Evolutionary conservation across 2,113 vertebrate genomes (phyloP), one percentile per base, ranked within the genome.

Genomic region (Hippocampus abdominalis): DNA sequence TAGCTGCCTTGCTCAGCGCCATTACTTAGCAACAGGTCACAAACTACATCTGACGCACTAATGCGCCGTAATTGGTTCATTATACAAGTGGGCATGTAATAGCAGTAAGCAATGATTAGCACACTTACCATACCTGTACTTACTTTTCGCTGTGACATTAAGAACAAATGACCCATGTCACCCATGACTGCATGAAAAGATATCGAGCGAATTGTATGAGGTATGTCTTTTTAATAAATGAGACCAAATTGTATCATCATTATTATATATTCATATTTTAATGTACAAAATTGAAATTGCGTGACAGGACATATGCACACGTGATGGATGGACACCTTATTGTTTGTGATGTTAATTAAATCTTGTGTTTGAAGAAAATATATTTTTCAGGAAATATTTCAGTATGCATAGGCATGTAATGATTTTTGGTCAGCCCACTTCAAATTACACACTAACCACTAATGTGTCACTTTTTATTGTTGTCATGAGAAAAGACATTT

Each of bases 21-120:
- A 63, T 80, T 75, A 73, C 65, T 69, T 59, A 63, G 80, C 71
- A 81, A 75, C 60, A 72, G 78, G 79, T 78, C 83, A 71, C 77
- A 72, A 69, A 79, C 72, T 46, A 48, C 23, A 13, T 69, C 59
- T 59, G 60, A 71, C 4, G 23, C 59, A 32, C 79, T 81, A 77
- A 78, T 79, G 74, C 62, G 56, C 63, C 57, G 70, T 83, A 73
- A 79, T 81, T 77, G 74, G 69, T 78, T 87, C 78, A 86, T 86
- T 88, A 80, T 71, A 85, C 23, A 66, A 76, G 85, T 79, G 84
- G 61, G 65, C 77, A 76, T 57, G 64, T 78, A 77, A 83, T 70
- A 81, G 64, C 71, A 76, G 78, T 75, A 69, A 76, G 76, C 65
- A 48, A 75, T 66, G 76, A 84, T 82, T 63, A 77, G 76, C 64